A percentile compares a stretch with the other conserved stretches of the same genome.
Evolutionary conservation across 2,888 invertebrate genomes (phyloP).

Genomic region (Tipula lateralis): DNA sequence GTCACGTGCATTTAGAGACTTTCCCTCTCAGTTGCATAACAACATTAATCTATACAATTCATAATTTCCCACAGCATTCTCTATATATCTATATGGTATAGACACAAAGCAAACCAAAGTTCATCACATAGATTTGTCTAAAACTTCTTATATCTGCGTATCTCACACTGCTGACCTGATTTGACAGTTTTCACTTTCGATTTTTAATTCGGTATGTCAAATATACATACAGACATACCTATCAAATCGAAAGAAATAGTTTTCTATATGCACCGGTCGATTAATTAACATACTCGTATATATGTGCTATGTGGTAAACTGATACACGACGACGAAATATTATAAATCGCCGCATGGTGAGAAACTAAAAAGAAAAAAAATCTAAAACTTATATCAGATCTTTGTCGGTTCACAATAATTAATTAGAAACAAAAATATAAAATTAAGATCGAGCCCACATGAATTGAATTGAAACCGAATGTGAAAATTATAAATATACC

Average conservation of each 20-base stretch:
- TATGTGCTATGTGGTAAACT: background rate
- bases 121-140: background rate
- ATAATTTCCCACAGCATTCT: background rate
- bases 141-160: background rate
- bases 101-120: background rate
- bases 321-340: background rate
- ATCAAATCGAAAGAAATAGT: background rate
- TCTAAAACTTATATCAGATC: background rate
- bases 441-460: background rate
- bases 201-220: background rate
- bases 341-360: slow-evolving; percentile 24
- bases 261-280: background rate
- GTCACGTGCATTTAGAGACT: background rate
- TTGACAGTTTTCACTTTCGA: slow-evolving; percentile 6
- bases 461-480: background rate
- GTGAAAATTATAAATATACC: slow-evolving; percentile 15
- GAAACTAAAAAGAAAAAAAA: background rate
- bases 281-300: too few relatives aligned
- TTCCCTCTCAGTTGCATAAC: background rate
- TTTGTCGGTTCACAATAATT: background rate
- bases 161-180: background rate
- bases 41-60: background rate
- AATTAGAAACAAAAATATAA: background rate
- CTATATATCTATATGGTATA: too few relatives aligned
- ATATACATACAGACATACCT: background rate